Percentiles rank a stretch among this genome's conserved stretches.
Conservation (phyloP, 2,888 invertebrate species). For the Aromia moschata region DNA sequence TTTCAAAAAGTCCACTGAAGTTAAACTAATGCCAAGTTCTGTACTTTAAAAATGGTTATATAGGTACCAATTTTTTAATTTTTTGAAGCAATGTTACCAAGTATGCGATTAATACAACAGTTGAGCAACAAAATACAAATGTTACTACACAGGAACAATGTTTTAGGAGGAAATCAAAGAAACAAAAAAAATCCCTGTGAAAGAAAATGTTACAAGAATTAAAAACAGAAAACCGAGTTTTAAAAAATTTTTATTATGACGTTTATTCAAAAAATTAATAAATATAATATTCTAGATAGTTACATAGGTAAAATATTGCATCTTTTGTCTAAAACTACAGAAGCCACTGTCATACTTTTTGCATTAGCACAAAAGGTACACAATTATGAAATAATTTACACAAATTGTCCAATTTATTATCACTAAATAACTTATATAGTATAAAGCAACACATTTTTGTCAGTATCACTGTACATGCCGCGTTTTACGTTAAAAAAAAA, state of each 20-base stretch:
- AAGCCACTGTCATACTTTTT: slow-evolving; percentile 33
- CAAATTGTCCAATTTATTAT: slow-evolving; percentile 16
- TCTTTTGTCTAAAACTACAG: slow-evolving; percentile 26
- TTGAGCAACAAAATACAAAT: background rate
- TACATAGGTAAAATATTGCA: slow-evolving; percentile 26
- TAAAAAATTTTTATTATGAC: slow-evolving; percentile 28
- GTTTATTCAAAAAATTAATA: slow-evolving; percentile 29
- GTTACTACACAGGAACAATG: background rate
- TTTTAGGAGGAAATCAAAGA: background rate
- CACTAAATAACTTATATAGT: slow-evolving; percentile 27
- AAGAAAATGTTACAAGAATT: no score
- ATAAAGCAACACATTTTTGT: slow-evolving; percentile 32
- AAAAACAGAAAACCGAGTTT: no score
- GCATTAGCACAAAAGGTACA: slow-evolving; percentile 34
- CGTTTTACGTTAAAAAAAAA: slow-evolving; percentile 17
- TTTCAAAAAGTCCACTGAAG: no score
- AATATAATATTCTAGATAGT: slow-evolving; percentile 27
- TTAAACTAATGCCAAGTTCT: no score
- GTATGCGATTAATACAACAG: no score
- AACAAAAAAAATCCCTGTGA: background rate
- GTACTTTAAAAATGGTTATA: no score
- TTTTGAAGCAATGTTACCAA: no score
- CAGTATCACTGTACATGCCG: slow-evolving; percentile 26
- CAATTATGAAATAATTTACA: slow-evolving; percentile 29
- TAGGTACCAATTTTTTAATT: no score